Conservation (phyloP, 2,888 invertebrate species). For the Panopea generosa region DNA sequence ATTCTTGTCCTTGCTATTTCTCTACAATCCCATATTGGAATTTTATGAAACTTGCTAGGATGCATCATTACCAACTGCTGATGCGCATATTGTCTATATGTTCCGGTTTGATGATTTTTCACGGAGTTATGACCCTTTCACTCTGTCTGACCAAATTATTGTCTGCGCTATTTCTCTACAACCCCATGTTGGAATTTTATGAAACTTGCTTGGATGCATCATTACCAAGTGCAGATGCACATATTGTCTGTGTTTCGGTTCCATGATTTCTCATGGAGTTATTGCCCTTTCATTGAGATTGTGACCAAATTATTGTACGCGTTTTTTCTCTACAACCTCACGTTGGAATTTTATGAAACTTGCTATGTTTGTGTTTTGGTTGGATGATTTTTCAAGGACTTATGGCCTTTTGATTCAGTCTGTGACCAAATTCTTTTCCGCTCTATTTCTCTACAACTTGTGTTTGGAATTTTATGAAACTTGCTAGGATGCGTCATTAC, state of each 20-base stretch:
- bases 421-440: too few species aligned
- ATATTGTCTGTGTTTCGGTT: background rate
- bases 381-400: too few species aligned
- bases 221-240: background rate
- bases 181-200: background rate
- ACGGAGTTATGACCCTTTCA: conserved; percentile 7
- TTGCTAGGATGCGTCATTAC: too few species aligned
- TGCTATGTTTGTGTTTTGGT: background rate
- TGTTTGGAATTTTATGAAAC: too few species aligned
- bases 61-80: background rate
- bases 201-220: background rate
- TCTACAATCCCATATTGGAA: background rate
- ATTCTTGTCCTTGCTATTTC: background rate
- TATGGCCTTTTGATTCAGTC: too few species aligned
- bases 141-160: background rate
- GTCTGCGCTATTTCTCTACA: conserved; percentile 3
- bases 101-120: background rate
- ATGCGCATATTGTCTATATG: conserved; percentile 2
- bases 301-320: too few species aligned
- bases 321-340: background rate
- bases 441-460: too few species aligned
- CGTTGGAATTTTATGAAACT: background rate
- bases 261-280: background rate
- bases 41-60: background rate
- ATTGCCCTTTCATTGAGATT: conserved; percentile 2